Evolutionary conservation across 2,113 vertebrate genomes (phyloP), one percentile per base, ranked within the genome.

Genomic region (Plecturocebus donacophilus): DNA sequence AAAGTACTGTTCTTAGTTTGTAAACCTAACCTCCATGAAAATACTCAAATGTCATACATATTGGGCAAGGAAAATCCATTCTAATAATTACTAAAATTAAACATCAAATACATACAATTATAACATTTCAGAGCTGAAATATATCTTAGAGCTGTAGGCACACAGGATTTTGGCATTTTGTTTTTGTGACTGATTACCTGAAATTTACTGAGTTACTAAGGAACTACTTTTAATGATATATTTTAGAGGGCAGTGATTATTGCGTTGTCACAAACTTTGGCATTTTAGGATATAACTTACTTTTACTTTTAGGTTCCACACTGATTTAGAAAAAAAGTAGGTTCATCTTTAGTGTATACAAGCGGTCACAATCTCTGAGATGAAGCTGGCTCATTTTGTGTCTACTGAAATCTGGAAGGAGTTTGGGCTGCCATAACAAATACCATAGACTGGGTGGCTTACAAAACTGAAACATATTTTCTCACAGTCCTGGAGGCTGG

Each of bases 41-140:
- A 84, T 85, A 61, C 71, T 73, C 54, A 49, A 25, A 96, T n/a
- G 21, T 40, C 56, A 66, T 25, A 54, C 20, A 80, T 9, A 30
- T 42, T 86, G 17, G 73, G 52, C 32, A 52, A 92, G 75, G 73
- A 79, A 92, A 83, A 89, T 54, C 66, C 21, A 76, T 76, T 73
- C 58, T 84, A 58, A 90, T 20, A 70, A n/a, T 79, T 58, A 75
- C 8, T 84, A 9, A 92, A 89, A 91, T 95, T 42, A 82, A 89
- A 38, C 5, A 64, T 68, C n/a, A 91, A 85, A 88, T 84, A 80
- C 4, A n/a, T 68, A 87, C 73, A 38, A 81, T n/a, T 13, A 42
- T 35, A 85, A 66, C 20, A 54, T 54, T 92, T 92, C 38, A 70
- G 75, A 82, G 6, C 9, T 49, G 66, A 23, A 70, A 73, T 38